These are phyloP conservation scores for Apamea monoglypha DNA, from an alignment of 2,888 invertebrate species.

Conservation along the genomic window DNA sequence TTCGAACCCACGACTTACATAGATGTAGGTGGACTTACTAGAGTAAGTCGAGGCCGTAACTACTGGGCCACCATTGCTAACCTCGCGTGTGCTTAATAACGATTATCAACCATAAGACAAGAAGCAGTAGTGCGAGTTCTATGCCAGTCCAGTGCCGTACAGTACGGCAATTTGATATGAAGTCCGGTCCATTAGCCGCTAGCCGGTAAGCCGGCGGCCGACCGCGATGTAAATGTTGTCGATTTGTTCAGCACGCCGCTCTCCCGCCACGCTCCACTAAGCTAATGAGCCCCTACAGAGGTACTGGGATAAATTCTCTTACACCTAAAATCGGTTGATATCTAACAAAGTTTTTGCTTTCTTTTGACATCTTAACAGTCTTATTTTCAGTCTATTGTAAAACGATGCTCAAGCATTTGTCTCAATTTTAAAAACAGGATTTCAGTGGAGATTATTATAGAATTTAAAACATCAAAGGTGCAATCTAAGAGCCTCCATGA, in stretches of 20 bases:
- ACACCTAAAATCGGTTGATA: constrained; percentile 60
- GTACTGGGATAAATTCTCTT: constrained; percentile 71
- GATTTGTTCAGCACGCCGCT: constrained; percentile 74
- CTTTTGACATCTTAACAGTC: background rate
- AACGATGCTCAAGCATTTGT: background rate
- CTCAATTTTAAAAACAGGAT: background rate
- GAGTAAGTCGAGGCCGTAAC: background rate
- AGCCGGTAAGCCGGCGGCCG: constrained; percentile 69
- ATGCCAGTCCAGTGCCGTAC: constrained; percentile 40
- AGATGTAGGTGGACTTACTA: too few relatives aligned
- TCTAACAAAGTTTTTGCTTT: constrained; percentile 51
- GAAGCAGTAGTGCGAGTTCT: constrained; percentile 28
- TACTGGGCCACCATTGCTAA: background rate
- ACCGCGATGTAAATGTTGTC: constrained; percentile 77
- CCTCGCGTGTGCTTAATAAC: constrained; percentile 3
- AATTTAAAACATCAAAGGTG: background rate
- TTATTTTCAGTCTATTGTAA: background rate
- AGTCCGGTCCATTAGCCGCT: constrained; percentile 72
- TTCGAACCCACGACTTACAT: background rate
- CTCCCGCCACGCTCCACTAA: constrained; percentile 66
- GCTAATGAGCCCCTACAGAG: constrained; percentile 75
- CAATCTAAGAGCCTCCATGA: background rate
- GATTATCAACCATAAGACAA: constrained; percentile 23
- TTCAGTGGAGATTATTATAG: background rate
- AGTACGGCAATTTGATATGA: constrained; percentile 72